A percentile compares a stretch with the other conserved stretches of the same genome.
phyloP scores from a whole-genome alignment of 1,140 invertebrate species.

The Drosophila prosaltans region DNA sequence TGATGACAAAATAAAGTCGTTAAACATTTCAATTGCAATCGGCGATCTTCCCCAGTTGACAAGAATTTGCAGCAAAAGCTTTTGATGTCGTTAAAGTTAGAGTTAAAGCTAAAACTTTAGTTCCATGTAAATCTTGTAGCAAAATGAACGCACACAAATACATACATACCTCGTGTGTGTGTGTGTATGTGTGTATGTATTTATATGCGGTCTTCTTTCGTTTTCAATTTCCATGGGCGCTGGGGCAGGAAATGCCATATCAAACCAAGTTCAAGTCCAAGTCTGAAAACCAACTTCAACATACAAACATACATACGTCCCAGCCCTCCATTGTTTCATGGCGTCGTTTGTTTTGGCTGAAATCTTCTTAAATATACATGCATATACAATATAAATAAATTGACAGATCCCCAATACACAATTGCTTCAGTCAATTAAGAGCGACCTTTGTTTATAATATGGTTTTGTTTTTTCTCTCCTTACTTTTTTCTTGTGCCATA shows the following conservation, averaged over 20 bases:
- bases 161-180: background rate
- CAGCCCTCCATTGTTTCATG: slow-evolving; percentile 15
- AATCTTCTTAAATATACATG: slow-evolving; percentile 20
- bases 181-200: background rate
- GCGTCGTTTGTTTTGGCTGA: slow-evolving; percentile 21
- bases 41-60: slow-evolving; percentile 23
- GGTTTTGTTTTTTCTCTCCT: background rate
- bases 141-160: background rate
- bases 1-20: slow-evolving; percentile 32
- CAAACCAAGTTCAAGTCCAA: slow-evolving; percentile 8
- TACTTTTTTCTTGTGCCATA: slow-evolving; percentile 5
- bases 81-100: slow-evolving; percentile 19
- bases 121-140: slow-evolving; percentile 16
- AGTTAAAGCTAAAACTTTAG: slow-evolving; percentile 9
- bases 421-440: slow-evolving; percentile 21
- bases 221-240: slow-evolving; percentile 17
- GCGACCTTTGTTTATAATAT: slow-evolving; percentile 23
- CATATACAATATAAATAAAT: slow-evolving; percentile 23
- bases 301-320: background rate
- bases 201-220: slow-evolving; percentile 8
- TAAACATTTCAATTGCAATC: slow-evolving; percentile 31
- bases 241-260: slow-evolving; percentile 16
- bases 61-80: slow-evolving; percentile 19
- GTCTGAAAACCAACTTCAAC: background rate
- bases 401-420: slow-evolving; percentile 8